Base-by-base conservation (phyloP, 2,113 vertebrate genomes). In the Rhea americana region DNA sequence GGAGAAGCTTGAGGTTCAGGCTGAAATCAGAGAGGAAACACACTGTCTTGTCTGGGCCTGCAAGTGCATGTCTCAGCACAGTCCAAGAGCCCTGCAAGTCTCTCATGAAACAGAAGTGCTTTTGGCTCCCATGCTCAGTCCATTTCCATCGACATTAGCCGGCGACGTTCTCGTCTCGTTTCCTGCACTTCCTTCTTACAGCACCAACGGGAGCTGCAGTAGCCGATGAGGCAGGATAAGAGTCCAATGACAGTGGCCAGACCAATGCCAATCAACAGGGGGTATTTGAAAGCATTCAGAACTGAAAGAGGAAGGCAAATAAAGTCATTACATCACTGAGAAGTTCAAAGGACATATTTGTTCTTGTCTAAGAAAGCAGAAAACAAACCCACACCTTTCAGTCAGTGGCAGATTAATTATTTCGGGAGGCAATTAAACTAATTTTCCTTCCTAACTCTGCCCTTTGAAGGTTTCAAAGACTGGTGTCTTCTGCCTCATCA, bases 71-170 rank as follows among this genome's bases (percentile, higher is more conserved):
- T 92, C 86, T 41, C 95, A 87, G 79, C 93, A 90, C 51, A 61
- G 35, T 85, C 71, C 37, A 65, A 67, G 93, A 86, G 58, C 91
- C 65, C 85, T 72, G 92, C 92, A 55, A 91, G 80, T 82, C 25
- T 83, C 89, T 91, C 84, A 91, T 3, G 0, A 82, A 93, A 82
- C 3, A 59, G 73, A 80, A 85, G 62, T 30, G 30, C 22, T 82
- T 62, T 74, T 63, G 13, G 58, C 75, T 62, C n/a, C 66, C 39
- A 45, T 0, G 3, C 91, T 99, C 97, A 99, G 98, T 99, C 99
- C 98, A 98, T 99, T 97, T 99, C 99, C 98, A 99, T 98, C 26
- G 98, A 98, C 98, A 99, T 98, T 30, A 99, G 98, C 74, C 98
- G 98, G 94, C 98, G 98, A 50, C 98, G 98, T 95, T 93, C 99